Evolutionary conservation across 2,797 vertebrate genomes (phyloP), one percentile per base, ranked within the genome.

Genomic region (Aratinga solstitialis): DNA sequence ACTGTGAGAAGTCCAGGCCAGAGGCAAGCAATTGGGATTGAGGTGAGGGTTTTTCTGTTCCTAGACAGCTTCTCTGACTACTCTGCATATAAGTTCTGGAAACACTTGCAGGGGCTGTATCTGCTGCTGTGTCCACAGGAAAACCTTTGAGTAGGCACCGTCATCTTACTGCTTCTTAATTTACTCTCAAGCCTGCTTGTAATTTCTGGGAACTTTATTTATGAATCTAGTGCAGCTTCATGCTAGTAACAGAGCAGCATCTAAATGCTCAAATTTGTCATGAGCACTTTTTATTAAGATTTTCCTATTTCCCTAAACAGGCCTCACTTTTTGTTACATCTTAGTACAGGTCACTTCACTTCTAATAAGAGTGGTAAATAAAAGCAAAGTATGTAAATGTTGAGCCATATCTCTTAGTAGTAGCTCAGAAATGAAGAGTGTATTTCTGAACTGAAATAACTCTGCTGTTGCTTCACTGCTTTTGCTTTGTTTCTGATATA

Each of bases 21-120:
- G 97, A 98, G 98, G 84, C 99, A 99, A 97, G 98, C 98, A 63
- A 98, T 99, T 72, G 99, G 99, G 87, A 99, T 99, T 90, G 99
- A 99, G 98, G 99, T 99, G 96, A 98, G 96, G 42, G 27, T 42
- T 95, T 96, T 76, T 75, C 24, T 92, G 34, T 84, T 42, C 10
- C 6, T 48, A 27, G 19, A 43, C 61, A 91, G 30, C n/a, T 30
- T 74, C 24, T 81, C 69, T 87, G 61, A 62, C 63, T 8, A 5
- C 56, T 73, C 30, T 93, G 40, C 11, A 3, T 62, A 9, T 22
- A 32, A 43, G 7, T 75, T 50, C 4, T 8, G 36, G 62, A 77
- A 30, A 13, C 32, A 40, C 9, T 51, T 86, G 19, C 30, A 63
- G 58, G 80, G 29, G n/a, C 58, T 81, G 16, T 14, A 32, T 61